A percentile compares a stretch with the other conserved stretches of the same genome.
Evolutionary conservation across 2,113 vertebrate genomes (phyloP).

Genomic region (Athene noctua): DNA sequence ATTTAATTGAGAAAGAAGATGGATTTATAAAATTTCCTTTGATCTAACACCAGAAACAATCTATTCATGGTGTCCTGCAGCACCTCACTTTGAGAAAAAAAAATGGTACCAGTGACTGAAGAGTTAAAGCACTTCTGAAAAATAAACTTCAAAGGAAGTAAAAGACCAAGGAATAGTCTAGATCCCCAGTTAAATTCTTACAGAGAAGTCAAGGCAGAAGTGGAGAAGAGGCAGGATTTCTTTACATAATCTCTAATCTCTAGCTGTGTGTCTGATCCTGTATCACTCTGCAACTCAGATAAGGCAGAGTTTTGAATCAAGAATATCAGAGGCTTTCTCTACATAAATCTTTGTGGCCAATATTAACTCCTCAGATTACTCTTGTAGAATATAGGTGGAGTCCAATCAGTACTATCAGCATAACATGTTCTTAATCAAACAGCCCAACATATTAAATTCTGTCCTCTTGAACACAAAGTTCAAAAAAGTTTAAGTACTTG

Average conservation of each 20-base stretch:
- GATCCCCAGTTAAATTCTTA: neutral
- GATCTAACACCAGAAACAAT: neutral
- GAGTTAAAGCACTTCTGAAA: neutral
- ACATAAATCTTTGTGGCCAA: neutral
- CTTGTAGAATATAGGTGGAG: neutral
- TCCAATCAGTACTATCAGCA: neutral
- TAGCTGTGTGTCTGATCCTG: neutral
- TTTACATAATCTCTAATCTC: conserved; percentile 9
- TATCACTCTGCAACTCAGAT: neutral
- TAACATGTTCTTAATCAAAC: neutral
- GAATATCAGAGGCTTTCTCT: neutral
- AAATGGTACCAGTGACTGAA: neutral
- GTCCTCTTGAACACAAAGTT: neutral
- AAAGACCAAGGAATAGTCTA: neutral
- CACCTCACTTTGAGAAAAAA: neutral
- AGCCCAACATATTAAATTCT: neutral
- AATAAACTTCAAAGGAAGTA: neutral
- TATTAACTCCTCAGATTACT: neutral
- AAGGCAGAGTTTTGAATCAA: neutral
- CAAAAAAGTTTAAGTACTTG: neutral
- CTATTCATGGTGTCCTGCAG: neutral
- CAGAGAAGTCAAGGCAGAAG: neutral
- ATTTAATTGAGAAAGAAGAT: neutral
- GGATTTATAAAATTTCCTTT: neutral
- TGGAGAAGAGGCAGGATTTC: neutral